phyloP scores from a whole-genome alignment of 2,888 invertebrate genomes.

The Apamea epomidion region DNA sequence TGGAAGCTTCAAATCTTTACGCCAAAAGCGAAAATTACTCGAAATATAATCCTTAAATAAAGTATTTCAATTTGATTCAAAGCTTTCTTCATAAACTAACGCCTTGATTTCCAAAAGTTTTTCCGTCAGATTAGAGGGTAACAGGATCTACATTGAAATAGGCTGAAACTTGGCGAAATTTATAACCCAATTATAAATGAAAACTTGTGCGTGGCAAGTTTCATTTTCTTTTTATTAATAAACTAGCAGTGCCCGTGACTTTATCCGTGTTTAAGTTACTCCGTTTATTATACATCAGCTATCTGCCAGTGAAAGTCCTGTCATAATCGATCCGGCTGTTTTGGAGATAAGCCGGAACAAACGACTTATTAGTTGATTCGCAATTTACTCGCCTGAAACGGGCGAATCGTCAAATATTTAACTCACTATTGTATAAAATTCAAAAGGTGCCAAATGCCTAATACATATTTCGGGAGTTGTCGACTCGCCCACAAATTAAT shows the following conservation, averaged over 20 bases:
- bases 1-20: not conserved
- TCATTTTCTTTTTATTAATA: slow-evolving; percentile 9
- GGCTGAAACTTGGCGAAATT: slow-evolving; percentile 35
- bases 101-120: slow-evolving; percentile 22
- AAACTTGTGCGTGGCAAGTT: slow-evolving; percentile 27
- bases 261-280: too few relatives aligned
- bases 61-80: slow-evolving; percentile 39
- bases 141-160: slow-evolving; percentile 38
- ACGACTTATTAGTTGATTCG: too few relatives aligned
- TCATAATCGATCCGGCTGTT: too few relatives aligned
- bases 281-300: too few relatives aligned
- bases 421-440: too few relatives aligned
- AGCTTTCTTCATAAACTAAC: slow-evolving; percentile 39
- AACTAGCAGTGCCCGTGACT: not conserved
- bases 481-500: too few relatives aligned
- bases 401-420: too few relatives aligned
- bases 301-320: too few relatives aligned
- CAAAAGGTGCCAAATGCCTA: too few relatives aligned
- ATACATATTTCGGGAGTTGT: too few relatives aligned
- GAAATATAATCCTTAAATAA: slow-evolving; percentile 24
- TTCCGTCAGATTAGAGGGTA: slow-evolving; percentile 18
- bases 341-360: too few relatives aligned
- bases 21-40: slow-evolving; percentile 23
- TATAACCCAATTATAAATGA: slow-evolving; percentile 37
- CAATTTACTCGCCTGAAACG: too few relatives aligned